phyloP scores from a whole-genome alignment of 2,797 vertebrate genomes.

The Poeciliopsis turneri region DNA sequence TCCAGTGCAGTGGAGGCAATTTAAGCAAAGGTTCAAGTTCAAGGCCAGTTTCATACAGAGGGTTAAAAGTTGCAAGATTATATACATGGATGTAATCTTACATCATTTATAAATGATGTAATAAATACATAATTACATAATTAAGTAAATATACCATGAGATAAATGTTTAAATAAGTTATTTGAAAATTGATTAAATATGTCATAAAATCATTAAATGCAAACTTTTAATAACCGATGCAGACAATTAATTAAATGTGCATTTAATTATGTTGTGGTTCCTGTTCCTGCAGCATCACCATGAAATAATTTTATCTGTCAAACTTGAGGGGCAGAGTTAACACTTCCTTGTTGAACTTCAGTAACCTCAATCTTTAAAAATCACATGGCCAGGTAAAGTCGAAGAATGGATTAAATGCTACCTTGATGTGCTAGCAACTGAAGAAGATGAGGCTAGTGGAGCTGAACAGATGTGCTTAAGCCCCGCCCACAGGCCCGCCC shows the following conservation, averaged over 20 bases:
- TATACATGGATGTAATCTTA: not conserved
- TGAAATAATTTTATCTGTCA: not conserved
- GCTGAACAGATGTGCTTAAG: not conserved
- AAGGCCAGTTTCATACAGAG: not conserved
- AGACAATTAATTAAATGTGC: not conserved
- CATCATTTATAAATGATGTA: too few relatives aligned
- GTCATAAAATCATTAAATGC: not conserved
- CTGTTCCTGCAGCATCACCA: not conserved
- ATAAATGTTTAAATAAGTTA: not conserved
- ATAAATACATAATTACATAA: not conserved
- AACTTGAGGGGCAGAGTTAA: not conserved
- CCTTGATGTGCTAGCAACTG: not conserved
- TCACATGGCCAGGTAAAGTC: not conserved
- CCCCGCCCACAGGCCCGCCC: too few relatives aligned
- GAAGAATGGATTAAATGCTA: not conserved
- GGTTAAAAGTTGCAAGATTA: not conserved
- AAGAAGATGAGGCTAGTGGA: not conserved
- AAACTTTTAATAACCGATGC: not conserved
- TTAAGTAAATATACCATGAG: not conserved
- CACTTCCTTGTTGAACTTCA: not conserved
- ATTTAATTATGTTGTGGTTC: not conserved
- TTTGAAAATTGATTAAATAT: not conserved
- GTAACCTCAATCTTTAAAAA: not conserved
- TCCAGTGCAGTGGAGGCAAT: not conserved
- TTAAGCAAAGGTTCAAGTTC: not conserved